Base-by-base conservation (phyloP, 1,140 invertebrate species). In the Venturia canescens region DNA sequence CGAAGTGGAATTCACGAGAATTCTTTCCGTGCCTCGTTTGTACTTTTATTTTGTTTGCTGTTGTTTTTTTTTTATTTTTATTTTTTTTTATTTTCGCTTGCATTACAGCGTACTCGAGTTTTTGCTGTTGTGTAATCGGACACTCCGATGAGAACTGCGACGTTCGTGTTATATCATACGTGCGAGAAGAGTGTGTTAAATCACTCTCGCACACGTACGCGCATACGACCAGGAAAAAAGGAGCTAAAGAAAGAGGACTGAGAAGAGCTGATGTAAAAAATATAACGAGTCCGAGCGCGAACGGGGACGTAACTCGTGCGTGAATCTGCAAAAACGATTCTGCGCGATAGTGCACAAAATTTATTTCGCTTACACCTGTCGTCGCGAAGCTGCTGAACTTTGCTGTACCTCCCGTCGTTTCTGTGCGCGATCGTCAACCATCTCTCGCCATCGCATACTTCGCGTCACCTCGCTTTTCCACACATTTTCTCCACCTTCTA, bases 351-450 rank as follows among this genome's bases (percentile, higher is more conserved):
- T 82, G 38, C 67, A 50, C 67, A 44, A 80, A 84, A 88, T 90
- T 90, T 90, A 90, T 89, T 87, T 84, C 77, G 79, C 81, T 83
- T 85, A 82, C 88, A 89, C 86, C 88, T 89, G 89, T 88, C 87
- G 89, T 88, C 87, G 86, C 85, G 26, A 50, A 66, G 44, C 21
- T 82, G 1, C 83, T 85, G 85, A 89, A 89, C 87, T 86, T 88
- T 83, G 86, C 86, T 50, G 3, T 21, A n/a, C 80, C 86, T 84
- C 82, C 83, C 80, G 83, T 83, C 48, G 71, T 74, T 74, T 74
- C 21, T 76, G 60, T 53, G 72, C 72, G 72, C 72, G 72, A 76
- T 60, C 34, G n/a, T 21, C 72, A 75, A 81, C 67, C 81, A 83
- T 84, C 82, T 82, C 77, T n/a, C 29, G 60, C 60, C 21, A 63